These are phyloP conservation scores for Lymantria monacha DNA, from an alignment of 2,888 invertebrate genomes.

Conservation along the genomic window DNA sequence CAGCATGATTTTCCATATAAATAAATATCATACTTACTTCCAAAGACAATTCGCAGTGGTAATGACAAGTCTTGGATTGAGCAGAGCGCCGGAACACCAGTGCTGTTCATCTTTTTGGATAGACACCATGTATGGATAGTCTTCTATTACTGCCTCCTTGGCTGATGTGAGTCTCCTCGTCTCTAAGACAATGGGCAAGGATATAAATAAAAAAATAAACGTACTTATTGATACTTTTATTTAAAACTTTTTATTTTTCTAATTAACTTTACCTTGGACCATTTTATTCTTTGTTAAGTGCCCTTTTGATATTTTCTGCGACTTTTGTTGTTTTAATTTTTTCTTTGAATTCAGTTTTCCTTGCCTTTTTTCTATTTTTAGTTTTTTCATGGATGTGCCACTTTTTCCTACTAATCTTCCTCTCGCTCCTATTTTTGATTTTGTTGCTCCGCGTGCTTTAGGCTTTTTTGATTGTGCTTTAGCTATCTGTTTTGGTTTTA, in stretches of 20 bases:
- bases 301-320: not conserved
- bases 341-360: not conserved
- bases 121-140: conserved; percentile 69
- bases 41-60: conserved; percentile 75
- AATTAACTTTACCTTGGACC: conserved; percentile 24
- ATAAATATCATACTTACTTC: conserved; percentile 57
- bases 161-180: conserved; percentile 58
- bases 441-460: not conserved
- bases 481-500: too few species aligned
- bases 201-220: conserved; percentile 17
- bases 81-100: conserved; percentile 70
- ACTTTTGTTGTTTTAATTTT: not conserved
- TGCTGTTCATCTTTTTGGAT: conserved; percentile 63
- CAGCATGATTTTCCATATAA: too few species aligned
- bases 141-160: conserved; percentile 57
- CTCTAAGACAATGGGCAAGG: conserved; percentile 31
- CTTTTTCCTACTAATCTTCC: not conserved
- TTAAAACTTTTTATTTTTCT: conserved; percentile 8
- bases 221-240: conserved; percentile 23
- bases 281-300: conserved; percentile 7
- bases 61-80: conserved; percentile 61
- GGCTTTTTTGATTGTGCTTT: not conserved
- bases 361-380: not conserved
- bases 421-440: not conserved
- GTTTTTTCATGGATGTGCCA: not conserved